A percentile compares a stretch with the other conserved stretches of the same genome.
These are phyloP conservation scores for Cyanoderma ruficeps DNA, from an alignment of 2,113 vertebrate species.

Conservation along the genomic window DNA sequence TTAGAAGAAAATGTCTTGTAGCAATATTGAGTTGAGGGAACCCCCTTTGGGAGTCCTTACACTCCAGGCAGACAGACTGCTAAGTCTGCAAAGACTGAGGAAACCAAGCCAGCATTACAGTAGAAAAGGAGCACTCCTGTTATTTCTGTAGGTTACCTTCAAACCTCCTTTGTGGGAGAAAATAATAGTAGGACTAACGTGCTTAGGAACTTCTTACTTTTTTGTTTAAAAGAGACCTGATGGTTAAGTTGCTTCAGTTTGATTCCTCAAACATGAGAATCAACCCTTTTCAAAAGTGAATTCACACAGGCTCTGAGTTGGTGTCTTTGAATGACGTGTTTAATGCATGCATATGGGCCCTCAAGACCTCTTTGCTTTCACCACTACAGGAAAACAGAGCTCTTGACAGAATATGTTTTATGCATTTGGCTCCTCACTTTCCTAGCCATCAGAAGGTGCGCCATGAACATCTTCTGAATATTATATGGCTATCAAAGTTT, in stretches of 20 bases:
- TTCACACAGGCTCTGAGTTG: background rate
- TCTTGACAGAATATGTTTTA: background rate
- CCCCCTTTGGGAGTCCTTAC: background rate
- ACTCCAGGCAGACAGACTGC: background rate
- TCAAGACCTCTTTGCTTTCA: background rate
- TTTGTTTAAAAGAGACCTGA: background rate
- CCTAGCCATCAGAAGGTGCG: background rate
- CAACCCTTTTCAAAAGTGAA: background rate
- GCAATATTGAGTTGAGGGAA: background rate
- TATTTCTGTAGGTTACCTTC: background rate
- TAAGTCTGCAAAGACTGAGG: background rate
- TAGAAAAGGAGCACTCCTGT: background rate
- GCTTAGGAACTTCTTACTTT: background rate
- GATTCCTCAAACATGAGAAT: background rate
- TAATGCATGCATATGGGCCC: background rate
- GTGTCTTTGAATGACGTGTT: background rate
- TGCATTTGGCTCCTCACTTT: background rate
- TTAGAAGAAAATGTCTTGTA: background rate
- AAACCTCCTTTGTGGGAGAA: fast-evolving
- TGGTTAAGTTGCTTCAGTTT: background rate
- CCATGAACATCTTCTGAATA: background rate
- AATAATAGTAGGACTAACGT: background rate
- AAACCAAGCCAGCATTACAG: background rate
- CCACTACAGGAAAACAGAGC: background rate
- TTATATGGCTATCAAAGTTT: background rate